A percentile compares a stretch with the other conserved stretches of the same genome.
phyloP scores from a whole-genome alignment of 2,888 invertebrate species.

The Caenorhabditis virilis region DNA sequence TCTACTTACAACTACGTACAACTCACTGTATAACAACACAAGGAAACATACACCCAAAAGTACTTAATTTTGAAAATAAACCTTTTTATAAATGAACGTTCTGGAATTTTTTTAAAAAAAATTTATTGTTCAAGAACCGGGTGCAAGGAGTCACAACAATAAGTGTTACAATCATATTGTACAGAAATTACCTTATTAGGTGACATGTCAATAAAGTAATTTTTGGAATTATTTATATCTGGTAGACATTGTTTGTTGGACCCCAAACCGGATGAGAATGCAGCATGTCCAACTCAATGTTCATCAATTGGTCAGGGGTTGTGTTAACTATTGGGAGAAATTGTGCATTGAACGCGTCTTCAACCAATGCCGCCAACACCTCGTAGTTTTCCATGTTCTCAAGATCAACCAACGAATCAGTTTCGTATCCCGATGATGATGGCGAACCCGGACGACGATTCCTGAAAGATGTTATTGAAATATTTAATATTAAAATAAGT shows the following conservation, averaged over 20 bases:
- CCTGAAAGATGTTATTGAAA: slow-evolving; percentile 1
- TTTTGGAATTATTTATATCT: background rate
- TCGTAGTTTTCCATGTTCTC: slow-evolving; percentile 19
- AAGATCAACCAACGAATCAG: slow-evolving; percentile 18
- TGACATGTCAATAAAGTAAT: slow-evolving; percentile 13
- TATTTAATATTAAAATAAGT: too few species aligned
- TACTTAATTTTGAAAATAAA: too few species aligned
- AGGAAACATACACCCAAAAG: too few species aligned
- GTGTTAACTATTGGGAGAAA: background rate
- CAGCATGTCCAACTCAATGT: slow-evolving; percentile 27
- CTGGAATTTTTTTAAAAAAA: too few species aligned
- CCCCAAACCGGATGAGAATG: slow-evolving; percentile 33
- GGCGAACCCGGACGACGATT: slow-evolving; percentile 17
- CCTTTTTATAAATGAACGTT: too few species aligned
- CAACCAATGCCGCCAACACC: background rate
- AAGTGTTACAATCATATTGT: slow-evolving; percentile 8
- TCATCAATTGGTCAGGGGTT: slow-evolving; percentile 7
- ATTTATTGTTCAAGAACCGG: background rate
- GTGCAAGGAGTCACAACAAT: background rate
- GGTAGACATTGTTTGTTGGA: slow-evolving; percentile 5
- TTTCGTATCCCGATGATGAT: slow-evolving; percentile 29
- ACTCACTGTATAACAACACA: too few species aligned
- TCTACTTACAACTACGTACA: too few species aligned
- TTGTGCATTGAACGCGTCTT: background rate
- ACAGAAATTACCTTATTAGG: slow-evolving; percentile 19